phyloP scores from a whole-genome alignment of 2,113 vertebrate species.

The Suricata suricatta region DNA sequence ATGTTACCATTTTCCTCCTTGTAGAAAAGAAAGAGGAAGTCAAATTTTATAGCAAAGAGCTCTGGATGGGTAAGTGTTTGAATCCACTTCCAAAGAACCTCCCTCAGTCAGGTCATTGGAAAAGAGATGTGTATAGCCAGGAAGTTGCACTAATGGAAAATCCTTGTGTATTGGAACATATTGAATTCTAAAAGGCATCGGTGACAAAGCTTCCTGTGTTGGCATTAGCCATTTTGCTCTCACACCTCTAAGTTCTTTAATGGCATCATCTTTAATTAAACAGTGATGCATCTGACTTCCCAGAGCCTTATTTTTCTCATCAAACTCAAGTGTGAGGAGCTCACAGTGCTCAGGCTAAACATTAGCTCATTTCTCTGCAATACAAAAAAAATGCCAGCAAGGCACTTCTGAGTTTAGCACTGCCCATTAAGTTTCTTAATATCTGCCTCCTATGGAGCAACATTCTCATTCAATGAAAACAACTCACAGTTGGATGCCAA shows the following conservation, averaged over 20 bases:
- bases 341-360: constrained; percentile 1
- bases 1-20: not conserved
- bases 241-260: constrained; percentile 54
- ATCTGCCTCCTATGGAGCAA: constrained; percentile 4
- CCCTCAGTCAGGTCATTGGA: not conserved
- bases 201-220: not conserved
- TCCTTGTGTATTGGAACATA: not conserved
- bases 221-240: not conserved
- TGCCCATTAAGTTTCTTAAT: constrained; percentile 51
- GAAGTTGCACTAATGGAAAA: not conserved
- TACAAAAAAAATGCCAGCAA: constrained; percentile 27
- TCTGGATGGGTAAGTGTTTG: not conserved
- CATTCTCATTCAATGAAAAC: constrained; percentile 55
- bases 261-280: constrained; percentile 55
- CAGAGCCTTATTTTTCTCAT: not conserved
- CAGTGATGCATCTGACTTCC: constrained; percentile 2
- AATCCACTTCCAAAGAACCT: constrained; percentile 10
- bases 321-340: not conserved
- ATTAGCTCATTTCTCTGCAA: constrained; percentile 42
- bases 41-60: not conserved
- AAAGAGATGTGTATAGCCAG: not conserved
- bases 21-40: constrained; percentile 12
- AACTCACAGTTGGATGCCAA: not conserved
- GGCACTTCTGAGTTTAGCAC: not conserved
- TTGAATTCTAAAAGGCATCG: not conserved